Evolutionary conservation across 2,888 invertebrate genomes (phyloP), one percentile per base, ranked within the genome.

Genomic region (Stenichneumon culpator): DNA sequence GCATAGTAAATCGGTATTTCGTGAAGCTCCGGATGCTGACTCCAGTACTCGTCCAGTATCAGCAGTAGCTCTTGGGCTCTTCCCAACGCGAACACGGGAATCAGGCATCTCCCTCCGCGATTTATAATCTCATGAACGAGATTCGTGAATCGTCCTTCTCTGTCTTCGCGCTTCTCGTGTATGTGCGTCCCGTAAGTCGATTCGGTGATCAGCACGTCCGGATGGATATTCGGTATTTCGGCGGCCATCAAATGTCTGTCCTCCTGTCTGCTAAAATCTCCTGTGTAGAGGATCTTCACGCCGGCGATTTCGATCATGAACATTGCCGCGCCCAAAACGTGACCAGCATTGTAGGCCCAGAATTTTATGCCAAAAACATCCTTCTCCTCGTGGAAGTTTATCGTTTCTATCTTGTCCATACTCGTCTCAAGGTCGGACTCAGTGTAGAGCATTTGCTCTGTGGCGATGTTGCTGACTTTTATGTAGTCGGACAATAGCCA

Each of bases 251-350:
- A 96, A 96, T 99, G 99, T 9, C 99, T 95, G 94, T 99, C 99
- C 94, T 99, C 99, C 94, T 99, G 99, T 68, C 99, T 95, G 2
- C 99, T 99, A 94, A 99, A 99, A 92, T 99, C 99, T 0, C 99
- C 99, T 0, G 99, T 99, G 93, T 99, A 99, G 16, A 99, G 94
- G 85, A 98, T 95, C 96, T 96, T 92, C 1, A 99, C 99, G 16
- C 99, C 99, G 44, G 99, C 99, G 72, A 99, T 99, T 95, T 99
- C 99, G 83, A 99, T 98, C 99, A 99, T 99, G 94, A 99, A 99
- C 99, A 99, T 99, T 78, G 99, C 99, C 0, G 99, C 99, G 0
- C 99, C 99, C 0, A 99, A 95, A 3, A 99, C 99, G 94, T 99
- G 99, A 0, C 99, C 99, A 0, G 99, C 99, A 93, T 99, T 98